Conservation (phyloP, 2,113 vertebrate genomes). For the Halichoeres trimaculatus region DNA sequence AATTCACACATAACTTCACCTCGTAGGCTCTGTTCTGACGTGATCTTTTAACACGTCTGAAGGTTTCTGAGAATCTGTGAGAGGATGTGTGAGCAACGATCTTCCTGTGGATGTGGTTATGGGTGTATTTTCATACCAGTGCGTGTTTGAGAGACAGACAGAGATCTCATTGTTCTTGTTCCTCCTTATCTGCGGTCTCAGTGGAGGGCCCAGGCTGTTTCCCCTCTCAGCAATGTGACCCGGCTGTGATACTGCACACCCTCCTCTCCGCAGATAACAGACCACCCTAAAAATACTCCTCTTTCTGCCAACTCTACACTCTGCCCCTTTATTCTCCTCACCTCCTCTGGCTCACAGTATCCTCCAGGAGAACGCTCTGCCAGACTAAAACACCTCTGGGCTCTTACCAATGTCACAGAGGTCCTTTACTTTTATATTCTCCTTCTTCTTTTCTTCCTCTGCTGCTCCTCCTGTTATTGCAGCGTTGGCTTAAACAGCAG, state of each 20-base stretch:
- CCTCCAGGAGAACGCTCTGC: slow-evolving; percentile 58
- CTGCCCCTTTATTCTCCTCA: slow-evolving; percentile 62
- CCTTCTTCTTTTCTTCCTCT: slow-evolving; percentile 29
- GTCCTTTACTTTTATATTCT: slow-evolving; percentile 46
- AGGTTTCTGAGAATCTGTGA: slow-evolving; percentile 27
- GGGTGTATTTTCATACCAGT: neutral
- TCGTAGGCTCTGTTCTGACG: slow-evolving; percentile 19
- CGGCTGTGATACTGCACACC: slow-evolving; percentile 57
- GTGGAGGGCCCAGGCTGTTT: slow-evolving; percentile 54
- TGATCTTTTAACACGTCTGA: slow-evolving; percentile 36
- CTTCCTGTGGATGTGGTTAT: slow-evolving; percentile 62
- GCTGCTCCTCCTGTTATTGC: slow-evolving; percentile 40
- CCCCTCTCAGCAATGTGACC: slow-evolving; percentile 74
- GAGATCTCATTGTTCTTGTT: slow-evolving; percentile 27
- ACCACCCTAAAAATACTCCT: slow-evolving; percentile 78
- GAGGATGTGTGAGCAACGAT: slow-evolving; percentile 28
- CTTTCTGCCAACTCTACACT: slow-evolving; percentile 43
- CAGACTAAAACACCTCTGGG: slow-evolving; percentile 66
- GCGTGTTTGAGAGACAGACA: slow-evolving; percentile 5
- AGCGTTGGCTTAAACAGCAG: slow-evolving; percentile 46
- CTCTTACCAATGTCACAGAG: slow-evolving; percentile 57
- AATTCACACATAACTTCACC: slow-evolving; percentile 27
- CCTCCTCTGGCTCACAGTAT: slow-evolving; percentile 68
- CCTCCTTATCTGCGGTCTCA: slow-evolving; percentile 66
- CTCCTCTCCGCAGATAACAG: slow-evolving; percentile 69